These are phyloP conservation scores for Mus caroli DNA, from an alignment of 2,797 vertebrate species.

Conservation along the genomic window DNA sequence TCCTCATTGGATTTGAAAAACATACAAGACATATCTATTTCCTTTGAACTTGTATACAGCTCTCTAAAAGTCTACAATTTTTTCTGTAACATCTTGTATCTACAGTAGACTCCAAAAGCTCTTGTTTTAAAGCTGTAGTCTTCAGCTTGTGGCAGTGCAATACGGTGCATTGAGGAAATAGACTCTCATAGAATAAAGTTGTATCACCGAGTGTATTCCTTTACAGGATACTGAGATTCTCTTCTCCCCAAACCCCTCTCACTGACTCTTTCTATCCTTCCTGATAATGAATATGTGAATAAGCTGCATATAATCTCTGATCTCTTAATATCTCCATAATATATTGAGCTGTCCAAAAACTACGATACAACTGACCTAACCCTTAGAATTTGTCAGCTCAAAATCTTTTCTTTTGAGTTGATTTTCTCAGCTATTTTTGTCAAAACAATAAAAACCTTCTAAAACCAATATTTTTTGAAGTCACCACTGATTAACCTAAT, in stretches of 20 bases:
- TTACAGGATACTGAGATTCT: neutral
- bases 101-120: neutral
- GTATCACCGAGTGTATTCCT: neutral
- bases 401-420: neutral
- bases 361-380: neutral
- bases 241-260: neutral
- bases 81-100: neutral
- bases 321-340: neutral
- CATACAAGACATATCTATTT: neutral
- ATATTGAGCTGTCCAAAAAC: neutral
- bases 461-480: neutral
- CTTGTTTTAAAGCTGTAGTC: neutral
- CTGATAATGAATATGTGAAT: neutral
- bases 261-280: too few relatives aligned
- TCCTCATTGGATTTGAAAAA: neutral
- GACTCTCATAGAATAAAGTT: neutral
- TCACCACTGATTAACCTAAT: neutral
- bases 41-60: neutral
- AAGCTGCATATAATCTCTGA: neutral
- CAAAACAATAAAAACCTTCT: neutral
- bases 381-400: neutral
- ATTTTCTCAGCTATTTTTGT: neutral
- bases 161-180: too few relatives aligned
- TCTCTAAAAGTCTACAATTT: too few relatives aligned
- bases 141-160: too few relatives aligned